phyloP scores from a whole-genome alignment of 2,113 vertebrate genomes.

The Chaenogobius annularis region DNA sequence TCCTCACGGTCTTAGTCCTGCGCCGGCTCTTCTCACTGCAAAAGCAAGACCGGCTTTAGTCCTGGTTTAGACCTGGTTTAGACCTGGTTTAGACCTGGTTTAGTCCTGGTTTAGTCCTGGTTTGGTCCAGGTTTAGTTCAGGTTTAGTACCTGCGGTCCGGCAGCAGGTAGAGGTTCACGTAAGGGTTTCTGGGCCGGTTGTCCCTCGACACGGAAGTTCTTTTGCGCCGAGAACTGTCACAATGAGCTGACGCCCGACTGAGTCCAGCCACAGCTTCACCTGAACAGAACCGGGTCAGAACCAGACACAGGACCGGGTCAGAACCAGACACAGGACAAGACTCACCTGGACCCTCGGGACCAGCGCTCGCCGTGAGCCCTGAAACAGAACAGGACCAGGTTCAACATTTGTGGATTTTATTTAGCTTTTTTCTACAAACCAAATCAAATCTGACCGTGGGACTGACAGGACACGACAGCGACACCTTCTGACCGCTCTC shows the following conservation, averaged over 20 bases:
- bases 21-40: constrained; percentile 93
- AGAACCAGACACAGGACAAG: neutral
- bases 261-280: constrained; percentile 97
- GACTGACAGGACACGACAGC: constrained; percentile 93
- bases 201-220: constrained; percentile 92
- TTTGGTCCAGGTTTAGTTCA: neutral
- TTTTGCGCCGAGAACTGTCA: constrained; percentile 96
- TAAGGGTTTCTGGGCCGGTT: constrained; percentile 95
- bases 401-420: too few species aligned
- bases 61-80: neutral
- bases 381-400: constrained; percentile 38
- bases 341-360: constrained; percentile 66
- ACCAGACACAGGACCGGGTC: neutral
- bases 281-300: constrained; percentile 64
- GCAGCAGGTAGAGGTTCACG: constrained; percentile 97
- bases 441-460: constrained; percentile 66
- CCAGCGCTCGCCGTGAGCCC: constrained; percentile 39
- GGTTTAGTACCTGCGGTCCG: constrained; percentile 89
- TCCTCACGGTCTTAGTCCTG: constrained; percentile 97
- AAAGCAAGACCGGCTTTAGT: neutral
- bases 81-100: neutral
- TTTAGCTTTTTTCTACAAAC: too few species aligned
- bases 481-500: constrained; percentile 93
- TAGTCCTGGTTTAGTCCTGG: neutral
- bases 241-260: constrained; percentile 95